These are phyloP conservation scores for Sarcophaga rosellei DNA, from an alignment of 2,888 invertebrate genomes.

Conservation along the genomic window DNA sequence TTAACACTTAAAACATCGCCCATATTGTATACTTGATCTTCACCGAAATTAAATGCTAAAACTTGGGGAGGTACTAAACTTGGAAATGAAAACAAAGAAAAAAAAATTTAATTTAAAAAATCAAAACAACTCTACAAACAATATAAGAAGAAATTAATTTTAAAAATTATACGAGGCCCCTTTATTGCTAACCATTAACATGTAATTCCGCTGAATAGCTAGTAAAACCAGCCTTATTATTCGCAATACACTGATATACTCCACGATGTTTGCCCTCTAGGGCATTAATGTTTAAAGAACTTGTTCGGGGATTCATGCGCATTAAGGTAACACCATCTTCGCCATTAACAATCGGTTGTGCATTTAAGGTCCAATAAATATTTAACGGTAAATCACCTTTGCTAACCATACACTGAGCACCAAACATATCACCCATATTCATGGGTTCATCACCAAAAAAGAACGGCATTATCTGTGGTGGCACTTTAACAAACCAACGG, in stretches of 20 bases:
- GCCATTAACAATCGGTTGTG: slow-evolving; percentile 85
- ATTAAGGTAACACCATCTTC: slow-evolving; percentile 84
- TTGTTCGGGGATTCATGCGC: slow-evolving; percentile 83
- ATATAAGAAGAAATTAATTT: not conserved
- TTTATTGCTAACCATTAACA: slow-evolving; percentile 75
- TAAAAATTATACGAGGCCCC: slow-evolving; percentile 60
- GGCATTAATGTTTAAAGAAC: slow-evolving; percentile 84
- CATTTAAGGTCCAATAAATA: slow-evolving; percentile 86
- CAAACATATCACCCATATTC: slow-evolving; percentile 84
- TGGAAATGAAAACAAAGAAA: not conserved
- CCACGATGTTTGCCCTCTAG: slow-evolving; percentile 84
- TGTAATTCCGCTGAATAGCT: slow-evolving; percentile 80
- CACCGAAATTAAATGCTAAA: slow-evolving; percentile 84
- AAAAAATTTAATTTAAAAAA: slow-evolving; percentile 13
- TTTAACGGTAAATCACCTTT: slow-evolving; percentile 90
- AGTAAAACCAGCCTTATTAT: slow-evolving; percentile 83
- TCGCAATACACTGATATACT: slow-evolving; percentile 85
- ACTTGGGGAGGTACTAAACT: slow-evolving; percentile 82
- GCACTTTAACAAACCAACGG: slow-evolving; percentile 77
- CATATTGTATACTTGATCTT: slow-evolving; percentile 83
- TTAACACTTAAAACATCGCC: slow-evolving; percentile 85
- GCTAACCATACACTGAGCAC: slow-evolving; percentile 85
- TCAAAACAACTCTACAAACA: slow-evolving; percentile 23
- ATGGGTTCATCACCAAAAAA: slow-evolving; percentile 84
- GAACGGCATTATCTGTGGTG: slow-evolving; percentile 82